These are phyloP conservation scores for Thymallus thymallus DNA, from an alignment of 2,113 vertebrate species.

Conservation along the genomic window DNA sequence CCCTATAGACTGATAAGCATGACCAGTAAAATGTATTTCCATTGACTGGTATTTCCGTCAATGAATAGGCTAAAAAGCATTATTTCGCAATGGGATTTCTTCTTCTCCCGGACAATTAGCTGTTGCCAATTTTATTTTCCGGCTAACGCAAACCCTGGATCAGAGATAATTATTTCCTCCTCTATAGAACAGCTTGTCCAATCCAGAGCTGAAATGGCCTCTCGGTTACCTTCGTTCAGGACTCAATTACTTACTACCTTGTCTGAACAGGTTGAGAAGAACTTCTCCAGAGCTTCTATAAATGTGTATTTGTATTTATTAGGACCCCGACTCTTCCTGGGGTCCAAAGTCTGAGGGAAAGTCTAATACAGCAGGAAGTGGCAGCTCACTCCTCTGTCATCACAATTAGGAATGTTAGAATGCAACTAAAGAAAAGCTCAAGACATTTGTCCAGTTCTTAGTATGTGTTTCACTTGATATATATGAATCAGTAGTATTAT, in stretches of 20 bases:
- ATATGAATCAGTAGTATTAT: not conserved
- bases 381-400: not conserved
- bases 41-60: no score
- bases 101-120: no score
- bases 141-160: no score
- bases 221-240: slow-evolving; percentile 31
- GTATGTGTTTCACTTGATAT: not conserved
- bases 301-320: no score
- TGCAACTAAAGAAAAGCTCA: not conserved
- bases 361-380: not conserved
- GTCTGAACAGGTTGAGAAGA: slow-evolving; percentile 39
- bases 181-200: slow-evolving; percentile 18
- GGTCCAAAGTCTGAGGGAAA: not conserved
- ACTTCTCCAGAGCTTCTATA: slow-evolving; percentile 17
- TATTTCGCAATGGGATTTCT: no score
- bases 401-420: not conserved
- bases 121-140: no score
- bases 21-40: no score
- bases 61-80: no score
- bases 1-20: no score
- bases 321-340: no score
- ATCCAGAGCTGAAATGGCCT: slow-evolving; percentile 41
- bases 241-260: slow-evolving; percentile 32
- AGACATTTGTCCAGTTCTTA: not conserved
- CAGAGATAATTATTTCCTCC: slow-evolving; percentile 42